These are phyloP conservation scores for Zeuzera pyrina DNA, from an alignment of 2,888 invertebrate genomes.

Conservation along the genomic window DNA sequence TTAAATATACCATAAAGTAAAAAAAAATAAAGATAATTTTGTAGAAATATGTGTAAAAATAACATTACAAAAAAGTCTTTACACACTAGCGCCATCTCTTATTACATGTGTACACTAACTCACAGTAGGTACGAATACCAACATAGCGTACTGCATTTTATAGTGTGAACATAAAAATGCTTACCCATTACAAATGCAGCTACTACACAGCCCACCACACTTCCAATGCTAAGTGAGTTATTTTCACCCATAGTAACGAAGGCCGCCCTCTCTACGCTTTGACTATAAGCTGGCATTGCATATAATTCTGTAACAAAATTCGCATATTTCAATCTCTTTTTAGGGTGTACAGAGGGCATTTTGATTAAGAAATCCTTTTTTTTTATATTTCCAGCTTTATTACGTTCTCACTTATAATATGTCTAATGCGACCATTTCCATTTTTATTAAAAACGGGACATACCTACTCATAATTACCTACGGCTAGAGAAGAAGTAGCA, in stretches of 20 bases:
- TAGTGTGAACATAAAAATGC: slow-evolving; percentile 11
- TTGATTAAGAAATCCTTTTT: too few species aligned
- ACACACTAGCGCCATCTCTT: slow-evolving; percentile 21
- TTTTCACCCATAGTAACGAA: slow-evolving; percentile 42
- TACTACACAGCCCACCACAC: slow-evolving; percentile 49
- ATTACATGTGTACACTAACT: slow-evolving; percentile 13
- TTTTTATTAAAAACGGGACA: too few species aligned
- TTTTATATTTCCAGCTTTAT: too few species aligned
- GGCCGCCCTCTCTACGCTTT: slow-evolving; percentile 60
- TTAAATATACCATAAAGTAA: too few species aligned
- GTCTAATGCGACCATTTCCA: too few species aligned
- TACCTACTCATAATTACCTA: too few species aligned
- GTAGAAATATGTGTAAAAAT: neutral
- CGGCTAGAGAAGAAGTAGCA: too few species aligned
- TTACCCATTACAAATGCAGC: slow-evolving; percentile 54
- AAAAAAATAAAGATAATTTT: neutral
- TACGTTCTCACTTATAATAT: too few species aligned
- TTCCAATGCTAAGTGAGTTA: slow-evolving; percentile 41
- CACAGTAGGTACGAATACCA: too few species aligned
- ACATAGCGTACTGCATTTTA: too few species aligned
- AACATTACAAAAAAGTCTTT: neutral
- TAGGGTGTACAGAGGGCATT: too few species aligned
- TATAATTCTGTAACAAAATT: slow-evolving; percentile 39
- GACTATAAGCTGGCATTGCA: slow-evolving; percentile 60
- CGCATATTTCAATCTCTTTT: too few species aligned